Conservation (phyloP, 1,140 invertebrate genomes). For the Phymorhynchus buccinoides region DNA sequence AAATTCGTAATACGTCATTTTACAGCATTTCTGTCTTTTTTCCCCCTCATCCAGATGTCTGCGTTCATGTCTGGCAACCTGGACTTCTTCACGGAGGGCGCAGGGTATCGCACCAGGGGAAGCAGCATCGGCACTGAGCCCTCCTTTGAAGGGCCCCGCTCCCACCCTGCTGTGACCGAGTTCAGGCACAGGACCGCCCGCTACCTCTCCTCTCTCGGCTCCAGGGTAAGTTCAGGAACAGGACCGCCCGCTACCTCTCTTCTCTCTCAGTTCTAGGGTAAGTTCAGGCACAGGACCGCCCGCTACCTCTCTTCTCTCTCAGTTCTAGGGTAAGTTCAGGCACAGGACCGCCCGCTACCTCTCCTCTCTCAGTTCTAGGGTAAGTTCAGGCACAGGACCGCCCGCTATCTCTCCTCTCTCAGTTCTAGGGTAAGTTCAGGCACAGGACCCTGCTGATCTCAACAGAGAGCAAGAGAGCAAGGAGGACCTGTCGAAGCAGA, state of each 20-base stretch:
- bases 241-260: too few relatives aligned
- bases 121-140: slow-evolving; percentile 63
- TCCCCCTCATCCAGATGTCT: slow-evolving; percentile 59
- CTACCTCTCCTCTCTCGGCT: slow-evolving; percentile 56
- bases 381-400: too few relatives aligned
- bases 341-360: slow-evolving; percentile 59
- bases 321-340: slow-evolving; percentile 56
- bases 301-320: slow-evolving; percentile 40
- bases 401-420: too few relatives aligned
- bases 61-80: slow-evolving; percentile 65
- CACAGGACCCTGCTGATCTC: slow-evolving; percentile 56
- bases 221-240: slow-evolving; percentile 51
- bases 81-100: slow-evolving; percentile 65
- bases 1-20: too few relatives aligned
- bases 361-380: slow-evolving; percentile 61
- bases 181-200: slow-evolving; percentile 63
- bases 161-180: slow-evolving; percentile 62
- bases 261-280: too few relatives aligned
- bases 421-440: too few relatives aligned
- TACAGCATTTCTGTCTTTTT: too few relatives aligned
- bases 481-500: too few relatives aligned
- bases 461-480: too few relatives aligned
- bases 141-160: slow-evolving; percentile 52
- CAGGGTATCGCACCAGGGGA: slow-evolving; percentile 67
- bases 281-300: too few relatives aligned